Evolutionary conservation across 1,140 invertebrate genomes (phyloP).

Genomic region (Drosophila asahinai): DNA sequence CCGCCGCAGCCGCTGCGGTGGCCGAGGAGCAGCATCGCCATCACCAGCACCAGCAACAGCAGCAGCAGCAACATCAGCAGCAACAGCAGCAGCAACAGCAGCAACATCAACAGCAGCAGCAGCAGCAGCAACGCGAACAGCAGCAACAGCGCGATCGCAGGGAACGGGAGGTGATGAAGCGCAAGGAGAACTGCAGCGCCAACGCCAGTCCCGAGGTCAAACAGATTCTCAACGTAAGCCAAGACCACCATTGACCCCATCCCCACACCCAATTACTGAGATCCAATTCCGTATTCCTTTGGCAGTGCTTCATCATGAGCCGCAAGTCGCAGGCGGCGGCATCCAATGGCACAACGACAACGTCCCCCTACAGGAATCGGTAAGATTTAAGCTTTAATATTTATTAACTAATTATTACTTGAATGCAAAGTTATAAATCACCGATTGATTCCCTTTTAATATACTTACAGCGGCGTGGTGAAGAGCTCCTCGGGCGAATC

Average conservation of each 20-base stretch:
- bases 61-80: slow-evolving; percentile 84
- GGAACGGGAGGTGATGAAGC: slow-evolving; percentile 87
- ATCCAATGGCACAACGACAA: slow-evolving; percentile 89
- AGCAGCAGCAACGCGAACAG: slow-evolving; percentile 84
- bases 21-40: slow-evolving; percentile 82
- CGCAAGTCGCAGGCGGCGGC: slow-evolving; percentile 93
- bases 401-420: too few species aligned
- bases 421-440: too few species aligned
- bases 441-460: too few species aligned
- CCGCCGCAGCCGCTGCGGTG: slow-evolving; percentile 87
- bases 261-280: not conserved
- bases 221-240: slow-evolving; percentile 93
- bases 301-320: slow-evolving; percentile 94
- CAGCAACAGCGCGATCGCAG: slow-evolving; percentile 87
- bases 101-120: slow-evolving; percentile 85
- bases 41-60: slow-evolving; percentile 89
- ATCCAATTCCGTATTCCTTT: not conserved
- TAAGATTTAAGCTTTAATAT: slow-evolving; percentile 80
- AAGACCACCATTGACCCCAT: not conserved
- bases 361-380: slow-evolving; percentile 93
- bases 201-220: slow-evolving; percentile 98
- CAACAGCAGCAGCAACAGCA: slow-evolving; percentile 87
- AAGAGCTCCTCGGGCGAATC: slow-evolving; percentile 88
- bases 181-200: slow-evolving; percentile 97
- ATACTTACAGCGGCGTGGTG: slow-evolving; percentile 86